Conservation (phyloP, 2,113 vertebrate species). For the Oryzias melastigma region DNA sequence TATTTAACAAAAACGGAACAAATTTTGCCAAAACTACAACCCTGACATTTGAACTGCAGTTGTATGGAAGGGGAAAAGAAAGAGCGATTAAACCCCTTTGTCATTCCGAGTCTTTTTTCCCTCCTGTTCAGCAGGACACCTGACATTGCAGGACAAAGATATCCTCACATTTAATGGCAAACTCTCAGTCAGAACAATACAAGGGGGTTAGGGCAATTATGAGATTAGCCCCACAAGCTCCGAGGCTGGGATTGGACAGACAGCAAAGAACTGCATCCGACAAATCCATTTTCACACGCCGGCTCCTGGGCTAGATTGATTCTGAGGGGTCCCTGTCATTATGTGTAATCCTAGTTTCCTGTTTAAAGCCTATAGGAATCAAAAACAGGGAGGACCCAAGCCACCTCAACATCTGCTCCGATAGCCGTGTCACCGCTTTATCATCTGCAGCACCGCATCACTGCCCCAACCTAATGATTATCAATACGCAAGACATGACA, state of each 20-base stretch:
- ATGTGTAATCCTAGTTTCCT: conserved; percentile 78
- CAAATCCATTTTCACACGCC: conserved; percentile 78
- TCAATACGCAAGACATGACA: conserved; percentile 60
- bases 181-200: conserved; percentile 84
- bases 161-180: conserved; percentile 79
- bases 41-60: too few species aligned
- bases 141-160: conserved; percentile 79
- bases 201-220: conserved; percentile 84
- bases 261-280: conserved; percentile 81
- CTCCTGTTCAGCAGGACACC: conserved; percentile 70
- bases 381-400: conserved; percentile 64
- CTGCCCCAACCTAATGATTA: conserved; percentile 55
- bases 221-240: conserved; percentile 84
- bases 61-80: too few species aligned
- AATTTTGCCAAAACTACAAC: too few species aligned
- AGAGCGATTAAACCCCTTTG: conserved; percentile 40
- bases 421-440: conserved; percentile 65
- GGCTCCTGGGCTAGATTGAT: conserved; percentile 72
- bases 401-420: conserved; percentile 62
- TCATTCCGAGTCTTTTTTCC: conserved; percentile 39
- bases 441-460: conserved; percentile 54
- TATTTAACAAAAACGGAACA: too few species aligned
- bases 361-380: conserved; percentile 73
- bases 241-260: conserved; percentile 79
- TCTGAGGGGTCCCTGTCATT: conserved; percentile 72